Evolutionary conservation across 1,140 invertebrate genomes (phyloP).

Genomic region (Contarinia nasturtii): DNA sequence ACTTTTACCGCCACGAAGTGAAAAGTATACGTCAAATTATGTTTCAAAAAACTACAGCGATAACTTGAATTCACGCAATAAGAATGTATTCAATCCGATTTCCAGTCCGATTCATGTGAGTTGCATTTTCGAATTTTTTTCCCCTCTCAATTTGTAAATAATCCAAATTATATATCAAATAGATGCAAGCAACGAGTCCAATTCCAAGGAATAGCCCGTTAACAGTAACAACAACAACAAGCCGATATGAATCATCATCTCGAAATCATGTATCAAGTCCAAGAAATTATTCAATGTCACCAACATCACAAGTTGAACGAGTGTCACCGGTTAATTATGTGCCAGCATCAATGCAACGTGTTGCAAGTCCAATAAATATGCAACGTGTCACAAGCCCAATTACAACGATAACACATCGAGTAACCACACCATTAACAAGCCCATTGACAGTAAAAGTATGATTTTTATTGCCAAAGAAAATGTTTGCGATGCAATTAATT

Average conservation of each 20-base stretch:
- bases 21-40: neutral
- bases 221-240: constrained; percentile 20
- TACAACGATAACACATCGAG: neutral
- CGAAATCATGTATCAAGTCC: constrained; percentile 18
- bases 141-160: too few relatives aligned
- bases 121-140: neutral
- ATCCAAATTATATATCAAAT: too few relatives aligned
- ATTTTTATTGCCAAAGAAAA: too few relatives aligned
- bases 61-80: constrained; percentile 7
- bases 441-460: neutral
- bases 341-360: constrained; percentile 19
- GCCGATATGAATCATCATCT: constrained; percentile 15
- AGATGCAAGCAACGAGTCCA: constrained; percentile 20
- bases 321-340: constrained; percentile 18
- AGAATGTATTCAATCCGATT: constrained; percentile 9
- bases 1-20: neutral
- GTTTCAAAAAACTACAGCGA: neutral
- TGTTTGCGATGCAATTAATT: too few relatives aligned
- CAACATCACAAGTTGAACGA: constrained; percentile 13
- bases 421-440: neutral
- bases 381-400: neutral
- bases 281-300: constrained; percentile 17
- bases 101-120: constrained; percentile 3
- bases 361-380: constrained; percentile 13
- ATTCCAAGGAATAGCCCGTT: constrained; percentile 18